Conservation (phyloP, 2,888 invertebrate genomes). For the Rhagonycha fulva region DNA sequence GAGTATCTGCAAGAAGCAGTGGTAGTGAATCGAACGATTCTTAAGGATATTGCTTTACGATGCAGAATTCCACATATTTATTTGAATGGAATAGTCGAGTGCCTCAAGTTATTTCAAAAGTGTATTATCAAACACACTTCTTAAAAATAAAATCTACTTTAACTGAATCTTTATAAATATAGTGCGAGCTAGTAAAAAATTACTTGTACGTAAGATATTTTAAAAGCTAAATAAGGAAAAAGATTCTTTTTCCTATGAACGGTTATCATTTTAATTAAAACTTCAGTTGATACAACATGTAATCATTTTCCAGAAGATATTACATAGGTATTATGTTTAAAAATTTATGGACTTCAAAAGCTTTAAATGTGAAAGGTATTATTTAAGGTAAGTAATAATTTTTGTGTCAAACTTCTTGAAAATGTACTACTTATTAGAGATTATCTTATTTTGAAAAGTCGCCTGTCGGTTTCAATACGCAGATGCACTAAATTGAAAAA, state of each 20-base stretch:
- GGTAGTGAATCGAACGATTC: constrained; percentile 9
- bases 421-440: background rate
- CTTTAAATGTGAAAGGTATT: background rate
- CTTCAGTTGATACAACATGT: background rate
- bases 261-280: background rate
- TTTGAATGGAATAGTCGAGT: constrained; percentile 13
- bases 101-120: constrained; percentile 9
- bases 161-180: constrained; percentile 2
- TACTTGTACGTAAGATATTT: background rate
- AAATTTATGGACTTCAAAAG: background rate
- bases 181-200: no score
- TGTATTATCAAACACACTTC: constrained; percentile 6
- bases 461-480: background rate
- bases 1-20: constrained; percentile 25
- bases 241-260: background rate
- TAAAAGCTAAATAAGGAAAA: background rate
- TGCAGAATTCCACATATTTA: constrained; percentile 21
- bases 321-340: background rate
- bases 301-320: background rate
- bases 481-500: background rate
- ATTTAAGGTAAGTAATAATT: background rate
- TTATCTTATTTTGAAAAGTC: background rate
- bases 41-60: constrained; percentile 16
- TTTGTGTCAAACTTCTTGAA: background rate
- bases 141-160: constrained; percentile 1